Percentiles rank a stretch among this genome's conserved stretches.
Evolutionary conservation across 2,888 invertebrate species (phyloP).

Genomic region (Tipula lateralis): DNA sequence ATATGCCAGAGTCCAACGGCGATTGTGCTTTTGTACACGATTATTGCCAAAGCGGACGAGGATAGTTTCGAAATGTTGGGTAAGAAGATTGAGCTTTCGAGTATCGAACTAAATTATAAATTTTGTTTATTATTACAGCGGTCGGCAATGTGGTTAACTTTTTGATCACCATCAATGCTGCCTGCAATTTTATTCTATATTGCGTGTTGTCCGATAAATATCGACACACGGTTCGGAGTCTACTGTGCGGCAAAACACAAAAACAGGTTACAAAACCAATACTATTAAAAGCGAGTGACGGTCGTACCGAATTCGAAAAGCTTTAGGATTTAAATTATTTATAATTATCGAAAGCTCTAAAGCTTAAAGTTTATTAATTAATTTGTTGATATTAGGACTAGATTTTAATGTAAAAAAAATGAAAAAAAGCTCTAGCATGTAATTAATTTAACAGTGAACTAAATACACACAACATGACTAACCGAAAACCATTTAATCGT

Average conservation of each 20-base stretch:
- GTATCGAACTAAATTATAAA: too few relatives aligned
- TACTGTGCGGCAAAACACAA: constrained; percentile 45
- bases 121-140: too few relatives aligned
- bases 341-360: too few relatives aligned
- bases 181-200: constrained; percentile 72
- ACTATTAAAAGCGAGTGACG: not conserved
- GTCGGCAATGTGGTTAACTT: constrained; percentile 71
- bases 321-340: not conserved
- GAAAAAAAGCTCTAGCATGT: not conserved
- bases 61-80: constrained; percentile 36
- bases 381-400: too few relatives aligned
- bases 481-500: not conserved
- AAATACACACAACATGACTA: not conserved
- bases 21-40: constrained; percentile 52
- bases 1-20: constrained; percentile 70
- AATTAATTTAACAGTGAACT: not conserved
- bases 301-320: not conserved
- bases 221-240: constrained; percentile 54
- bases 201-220: constrained; percentile 72
- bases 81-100: too few relatives aligned
- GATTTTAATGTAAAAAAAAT: too few relatives aligned
- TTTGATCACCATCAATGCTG: constrained; percentile 65
- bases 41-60: constrained; percentile 38
- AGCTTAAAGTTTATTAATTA: too few relatives aligned
- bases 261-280: constrained; percentile 32